Evolutionary conservation across 2,888 invertebrate genomes (phyloP), one percentile per base, ranked within the genome.

Genomic region (Sabatieria punctata): DNA sequence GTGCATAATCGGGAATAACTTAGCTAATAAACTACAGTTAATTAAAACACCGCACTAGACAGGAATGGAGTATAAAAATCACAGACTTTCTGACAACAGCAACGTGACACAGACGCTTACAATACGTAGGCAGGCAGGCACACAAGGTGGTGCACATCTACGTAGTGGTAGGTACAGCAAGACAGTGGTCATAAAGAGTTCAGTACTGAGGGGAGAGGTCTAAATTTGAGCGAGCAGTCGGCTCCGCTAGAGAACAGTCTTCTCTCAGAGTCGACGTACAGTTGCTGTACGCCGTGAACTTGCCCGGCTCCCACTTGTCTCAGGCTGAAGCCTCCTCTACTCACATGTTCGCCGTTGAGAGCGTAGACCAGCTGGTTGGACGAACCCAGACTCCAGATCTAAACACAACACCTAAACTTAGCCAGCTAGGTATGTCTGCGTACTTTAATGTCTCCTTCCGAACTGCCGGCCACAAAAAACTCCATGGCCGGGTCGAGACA

Each of bases 191-290:
- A 30, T 30, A 30, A 11, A 24, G 18, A 36, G 46, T 41, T 23
- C 36, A 49, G 37, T 37, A 47, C 25, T 18, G 43, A 41, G n/a
- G 55, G 85, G 58, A 93, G 72, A 66, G 84, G 82, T 54, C 93
- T 77, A 55, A 93, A 85, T 75, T 95, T 95, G 80, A 97, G 85
- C 43, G 93, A 91, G 59, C 93, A 93, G 73, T 97, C 97, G 42
- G 91, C 89, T 46, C 97, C 97, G 69, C 97, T 97, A 4, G 95
- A 95, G 73, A 89, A 95, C 57, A 97, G 73, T 41, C 93, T 78
- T 24, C 81, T 81, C 51, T 79, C 78, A 38, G 80, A 77, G 67
- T 93, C 93, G 51, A 95, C 79, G 64, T 84, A 80, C 55, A 97
- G 74, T 70, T 97, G 93, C 41, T 89, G 88, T 37, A 95, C 93